Base-by-base conservation (phyloP, 2,797 vertebrate species). In the Darevskia nairensis region DNA sequence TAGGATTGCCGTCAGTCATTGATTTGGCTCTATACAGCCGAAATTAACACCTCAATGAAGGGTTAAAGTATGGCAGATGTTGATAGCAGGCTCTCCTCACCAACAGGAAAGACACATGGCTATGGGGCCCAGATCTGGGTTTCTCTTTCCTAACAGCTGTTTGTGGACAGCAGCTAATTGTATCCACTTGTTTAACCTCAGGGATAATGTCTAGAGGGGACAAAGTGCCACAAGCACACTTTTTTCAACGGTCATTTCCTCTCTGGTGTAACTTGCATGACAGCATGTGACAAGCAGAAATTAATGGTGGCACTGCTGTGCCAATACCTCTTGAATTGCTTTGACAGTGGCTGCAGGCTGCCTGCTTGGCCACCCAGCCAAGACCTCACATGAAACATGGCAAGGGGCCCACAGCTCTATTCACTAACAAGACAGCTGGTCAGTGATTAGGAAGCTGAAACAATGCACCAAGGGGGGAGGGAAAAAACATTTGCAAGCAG, bases 351-450 rank as follows among this genome's bases (percentile, higher is more conserved):
- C 96, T 97, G 97, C 97, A 96, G 97, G 96, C 97, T 96, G 97
- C 97, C 96, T 97, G 96, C 95, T 95, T 96, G 95, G 97, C 96
- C 95, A 96, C 97, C 96, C 96, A 97, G 98, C 98, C 98, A 98
- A 98, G 98, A 99, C 98, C 98, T 98, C 98, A 99, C 98, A 99
- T 98, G 98, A 98, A 97, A 98, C 92, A 98, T 98, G 98, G 98
- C 98, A 97, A 97, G 94, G 96, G 97, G 98, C 98, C 98, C 97
- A 92, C 95, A 90, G 97, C 94, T 96, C 98, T 98, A 98, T 99
- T 99, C 98, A 98, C 96, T 97, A 95, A 96, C 97, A 95, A 95
- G 98, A 98, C 98, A 99, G 98, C 98, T 99, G 98, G 98, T 98
- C 98, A 98, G 97, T 98, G 98, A 98, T 98, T 98, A 98, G 98